phyloP scores from a whole-genome alignment of 2,888 invertebrate genomes.

The Periphyllus acericola region DNA sequence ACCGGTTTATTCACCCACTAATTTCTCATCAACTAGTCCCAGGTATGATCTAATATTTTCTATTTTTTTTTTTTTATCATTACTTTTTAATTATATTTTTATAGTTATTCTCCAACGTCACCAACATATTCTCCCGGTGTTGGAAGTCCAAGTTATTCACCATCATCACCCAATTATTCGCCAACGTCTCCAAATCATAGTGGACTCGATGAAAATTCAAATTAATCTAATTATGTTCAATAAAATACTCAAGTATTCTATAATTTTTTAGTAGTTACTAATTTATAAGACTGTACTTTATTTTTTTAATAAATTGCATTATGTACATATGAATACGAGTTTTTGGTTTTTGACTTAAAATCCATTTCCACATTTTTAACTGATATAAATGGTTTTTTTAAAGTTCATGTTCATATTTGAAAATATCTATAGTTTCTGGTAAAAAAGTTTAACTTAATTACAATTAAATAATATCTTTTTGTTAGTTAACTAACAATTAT shows the following conservation, averaged over 20 bases:
- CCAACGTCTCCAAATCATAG: slow-evolving; percentile 75
- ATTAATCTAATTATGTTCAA: neutral
- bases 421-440: no score
- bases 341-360: neutral
- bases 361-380: neutral
- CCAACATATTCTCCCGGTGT: slow-evolving; percentile 79
- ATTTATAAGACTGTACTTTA: neutral
- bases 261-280: slow-evolving; percentile 4
- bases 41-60: slow-evolving; percentile 29
- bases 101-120: slow-evolving; percentile 73
- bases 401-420: no score
- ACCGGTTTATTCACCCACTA: slow-evolving; percentile 76
- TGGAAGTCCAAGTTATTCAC: slow-evolving; percentile 81
- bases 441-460: no score
- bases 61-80: neutral
- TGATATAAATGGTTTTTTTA: neutral
- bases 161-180: slow-evolving; percentile 81
- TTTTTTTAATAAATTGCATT: neutral
- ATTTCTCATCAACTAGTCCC: slow-evolving; percentile 50
- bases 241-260: neutral
- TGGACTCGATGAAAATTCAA: slow-evolving; percentile 33
- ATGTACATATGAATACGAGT: neutral
- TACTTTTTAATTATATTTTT: neutral
- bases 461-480: no score
- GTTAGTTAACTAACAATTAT: no score